Evolutionary conservation across 2,113 vertebrate genomes (phyloP).

Genomic region (Lepisosteus osseus): DNA sequence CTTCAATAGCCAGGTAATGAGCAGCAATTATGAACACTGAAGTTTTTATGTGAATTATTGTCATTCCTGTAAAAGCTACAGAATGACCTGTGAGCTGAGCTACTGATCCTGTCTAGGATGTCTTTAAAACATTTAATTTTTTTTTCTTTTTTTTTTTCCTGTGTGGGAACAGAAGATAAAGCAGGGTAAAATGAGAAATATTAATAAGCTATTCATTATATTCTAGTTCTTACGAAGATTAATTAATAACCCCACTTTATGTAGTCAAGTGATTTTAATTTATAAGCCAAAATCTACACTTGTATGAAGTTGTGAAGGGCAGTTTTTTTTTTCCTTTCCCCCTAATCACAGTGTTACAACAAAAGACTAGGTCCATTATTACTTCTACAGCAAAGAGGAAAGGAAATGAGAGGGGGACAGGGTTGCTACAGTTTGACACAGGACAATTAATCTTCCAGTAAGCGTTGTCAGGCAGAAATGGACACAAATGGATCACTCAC

Average conservation of each 20-base stretch:
- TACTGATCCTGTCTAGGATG: slow-evolving; percentile 54
- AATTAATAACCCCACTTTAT: slow-evolving; percentile 63
- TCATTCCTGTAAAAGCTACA: slow-evolving; percentile 59
- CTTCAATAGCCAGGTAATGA: slow-evolving; percentile 61
- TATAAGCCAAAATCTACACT: slow-evolving; percentile 55
- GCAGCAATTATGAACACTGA: slow-evolving; percentile 61
- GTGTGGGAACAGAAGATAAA: slow-evolving; percentile 28
- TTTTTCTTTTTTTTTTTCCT: slow-evolving; percentile 22
- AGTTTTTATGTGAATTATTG: slow-evolving; percentile 62
- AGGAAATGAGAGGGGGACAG: slow-evolving; percentile 98
- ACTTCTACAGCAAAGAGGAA: slow-evolving; percentile 91
- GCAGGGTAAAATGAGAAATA: slow-evolving; percentile 32
- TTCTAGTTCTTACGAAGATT: slow-evolving; percentile 46
- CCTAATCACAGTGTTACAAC: slow-evolving; percentile 95
- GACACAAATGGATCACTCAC: slow-evolving; percentile 99
- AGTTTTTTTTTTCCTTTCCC: slow-evolving; percentile 58
- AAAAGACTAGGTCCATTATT: slow-evolving; percentile 98
- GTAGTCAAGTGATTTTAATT: slow-evolving; percentile 55
- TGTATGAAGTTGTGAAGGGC: slow-evolving; percentile 48
- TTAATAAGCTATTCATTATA: slow-evolving; percentile 62
- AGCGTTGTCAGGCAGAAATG: slow-evolving; percentile 98
- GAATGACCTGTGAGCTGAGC: slow-evolving; percentile 50
- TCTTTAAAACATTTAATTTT: slow-evolving; percentile 42
- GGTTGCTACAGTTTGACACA: slow-evolving; percentile 97
- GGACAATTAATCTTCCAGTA: slow-evolving; percentile 99